Conservation (phyloP, 2,113 vertebrate genomes). For the Paradoxurus hermaphroditus region DNA sequence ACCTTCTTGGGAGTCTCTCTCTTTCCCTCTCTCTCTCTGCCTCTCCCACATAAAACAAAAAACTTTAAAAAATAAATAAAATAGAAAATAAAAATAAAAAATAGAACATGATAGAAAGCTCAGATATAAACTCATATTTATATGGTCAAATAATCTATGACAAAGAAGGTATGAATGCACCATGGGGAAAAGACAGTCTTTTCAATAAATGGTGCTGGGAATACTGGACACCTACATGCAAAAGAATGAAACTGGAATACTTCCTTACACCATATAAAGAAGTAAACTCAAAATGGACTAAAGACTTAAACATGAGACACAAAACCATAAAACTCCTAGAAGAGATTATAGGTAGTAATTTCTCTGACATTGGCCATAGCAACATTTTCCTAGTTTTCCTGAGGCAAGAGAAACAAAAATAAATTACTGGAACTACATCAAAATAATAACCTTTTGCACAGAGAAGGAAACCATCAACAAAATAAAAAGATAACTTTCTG, state of each 20-base stretch:
- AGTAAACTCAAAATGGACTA: background rate
- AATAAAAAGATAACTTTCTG: background rate
- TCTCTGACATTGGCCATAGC: background rate
- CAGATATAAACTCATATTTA: background rate
- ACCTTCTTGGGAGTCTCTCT: too few species aligned
- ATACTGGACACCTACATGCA: background rate
- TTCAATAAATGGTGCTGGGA: background rate
- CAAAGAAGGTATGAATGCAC: background rate
- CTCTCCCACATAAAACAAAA: too few species aligned
- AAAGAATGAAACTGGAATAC: background rate
- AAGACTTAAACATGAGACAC: background rate
- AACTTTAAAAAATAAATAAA: too few species aligned
- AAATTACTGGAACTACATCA: background rate
- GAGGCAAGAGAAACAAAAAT: background rate
- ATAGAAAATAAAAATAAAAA: too few species aligned
- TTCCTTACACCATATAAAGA: background rate
- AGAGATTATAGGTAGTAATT: background rate
- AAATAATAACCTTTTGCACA: background rate
- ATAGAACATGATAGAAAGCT: background rate
- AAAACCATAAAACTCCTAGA: background rate
- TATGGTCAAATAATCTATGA: background rate
- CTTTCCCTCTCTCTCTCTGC: too few species aligned
- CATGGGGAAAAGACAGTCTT: background rate
- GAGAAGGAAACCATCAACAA: background rate
- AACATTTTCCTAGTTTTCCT: background rate